phyloP scores from a whole-genome alignment of 1,140 invertebrate species.

The Panagrolaimus sp. region DNA sequence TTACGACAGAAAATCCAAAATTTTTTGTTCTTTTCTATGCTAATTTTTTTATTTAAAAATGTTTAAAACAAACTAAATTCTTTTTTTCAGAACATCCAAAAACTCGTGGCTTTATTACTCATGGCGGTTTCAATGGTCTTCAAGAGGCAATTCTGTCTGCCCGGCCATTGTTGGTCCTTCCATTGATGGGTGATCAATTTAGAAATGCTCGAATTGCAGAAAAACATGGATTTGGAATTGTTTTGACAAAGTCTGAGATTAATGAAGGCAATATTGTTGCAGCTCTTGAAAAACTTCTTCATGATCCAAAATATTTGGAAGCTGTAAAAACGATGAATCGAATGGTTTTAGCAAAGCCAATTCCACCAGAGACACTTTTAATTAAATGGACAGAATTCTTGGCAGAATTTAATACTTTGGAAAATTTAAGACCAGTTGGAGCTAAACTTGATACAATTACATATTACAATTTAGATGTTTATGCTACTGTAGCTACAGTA shows the following conservation, averaged over 20 bases:
- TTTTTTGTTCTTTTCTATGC: no score
- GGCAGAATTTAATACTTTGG: conserved; percentile 37
- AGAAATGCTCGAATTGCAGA: conserved; percentile 26
- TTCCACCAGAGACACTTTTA: conserved; percentile 31
- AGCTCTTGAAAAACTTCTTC: not conserved
- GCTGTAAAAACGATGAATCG: conserved; percentile 15
- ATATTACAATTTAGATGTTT: conserved; percentile 40
- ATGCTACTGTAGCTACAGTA: not conserved
- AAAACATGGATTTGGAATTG: conserved; percentile 20
- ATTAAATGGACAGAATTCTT: conserved; percentile 37
- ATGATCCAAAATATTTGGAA: not conserved
- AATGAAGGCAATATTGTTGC: not conserved
- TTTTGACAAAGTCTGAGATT: conserved; percentile 21
- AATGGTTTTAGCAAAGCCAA: conserved; percentile 32
- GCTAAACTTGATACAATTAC: conserved; percentile 31
- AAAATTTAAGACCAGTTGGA: conserved; percentile 32
- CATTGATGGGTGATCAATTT: conserved; percentile 27
- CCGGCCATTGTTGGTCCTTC: conserved; percentile 72
- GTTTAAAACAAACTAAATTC: no score
- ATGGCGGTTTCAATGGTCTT: conserved; percentile 73
- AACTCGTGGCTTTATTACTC: conserved; percentile 70
- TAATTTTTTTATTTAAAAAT: no score
- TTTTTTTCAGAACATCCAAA: conserved; percentile 26
- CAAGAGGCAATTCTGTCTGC: conserved; percentile 76
- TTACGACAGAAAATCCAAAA: no score